phyloP scores from a whole-genome alignment of 2,113 vertebrate genomes.

The Caracal caracal region DNA sequence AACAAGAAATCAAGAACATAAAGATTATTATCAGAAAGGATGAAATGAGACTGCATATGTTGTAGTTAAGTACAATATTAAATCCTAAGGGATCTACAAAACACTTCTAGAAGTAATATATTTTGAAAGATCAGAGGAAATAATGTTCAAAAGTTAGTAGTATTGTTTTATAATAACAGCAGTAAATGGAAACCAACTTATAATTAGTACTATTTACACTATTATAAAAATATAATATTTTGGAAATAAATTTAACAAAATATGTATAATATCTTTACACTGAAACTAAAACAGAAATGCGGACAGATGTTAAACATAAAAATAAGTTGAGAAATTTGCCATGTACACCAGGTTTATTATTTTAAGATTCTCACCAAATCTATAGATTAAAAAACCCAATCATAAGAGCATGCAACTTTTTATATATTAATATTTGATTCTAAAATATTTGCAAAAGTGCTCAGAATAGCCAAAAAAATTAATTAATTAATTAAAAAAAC shows the following conservation, averaged over 20 bases:
- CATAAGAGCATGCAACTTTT: not conserved
- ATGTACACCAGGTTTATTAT: not conserved
- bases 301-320: not conserved
- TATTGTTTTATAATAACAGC: not conserved
- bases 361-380: not conserved
- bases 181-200: not conserved
- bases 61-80: not conserved
- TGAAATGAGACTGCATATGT: not conserved
- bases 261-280: not conserved
- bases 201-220: not conserved
- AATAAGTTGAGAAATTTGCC: not conserved
- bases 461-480: not conserved
- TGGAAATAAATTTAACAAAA: not conserved
- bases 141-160: not conserved
- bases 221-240: not conserved
- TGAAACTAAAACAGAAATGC: constrained; percentile 7
- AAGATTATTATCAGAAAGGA: not conserved
- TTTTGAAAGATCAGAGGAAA: not conserved
- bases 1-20: not conserved
- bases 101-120: not conserved
- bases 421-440: not conserved
- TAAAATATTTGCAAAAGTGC: not conserved
- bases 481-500: not conserved
- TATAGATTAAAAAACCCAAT: not conserved
- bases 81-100: not conserved